These are phyloP conservation scores for Calcarius lapponicus DNA, from an alignment of 2,797 vertebrate species.

Conservation along the genomic window DNA sequence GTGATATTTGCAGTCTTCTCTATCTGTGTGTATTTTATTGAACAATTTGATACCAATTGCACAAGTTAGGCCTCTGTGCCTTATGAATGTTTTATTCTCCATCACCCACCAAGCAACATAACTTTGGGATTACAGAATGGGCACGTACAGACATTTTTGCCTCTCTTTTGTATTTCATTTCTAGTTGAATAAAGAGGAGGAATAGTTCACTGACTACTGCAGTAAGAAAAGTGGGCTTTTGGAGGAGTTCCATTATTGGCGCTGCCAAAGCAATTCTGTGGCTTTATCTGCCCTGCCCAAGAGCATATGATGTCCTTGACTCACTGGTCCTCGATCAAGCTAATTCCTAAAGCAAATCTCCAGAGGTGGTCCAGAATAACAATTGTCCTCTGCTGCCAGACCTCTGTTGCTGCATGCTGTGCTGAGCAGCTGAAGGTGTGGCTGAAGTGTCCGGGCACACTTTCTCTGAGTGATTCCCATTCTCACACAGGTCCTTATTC, in stretches of 20 bases:
- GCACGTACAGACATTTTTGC: not conserved
- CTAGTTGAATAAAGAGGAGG: not conserved
- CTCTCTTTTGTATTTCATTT: not conserved
- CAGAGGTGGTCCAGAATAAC: not conserved
- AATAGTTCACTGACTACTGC: not conserved
- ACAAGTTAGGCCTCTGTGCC: not conserved
- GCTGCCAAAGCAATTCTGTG: not conserved
- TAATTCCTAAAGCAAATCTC: not conserved
- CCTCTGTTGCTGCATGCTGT: not conserved
- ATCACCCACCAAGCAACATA: not conserved
- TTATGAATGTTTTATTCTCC: conserved; percentile 22
- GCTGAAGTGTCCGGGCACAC: not conserved
- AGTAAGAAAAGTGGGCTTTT: not conserved
- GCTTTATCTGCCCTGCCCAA: not conserved
- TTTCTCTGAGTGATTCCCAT: not conserved
- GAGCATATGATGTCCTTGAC: not conserved
- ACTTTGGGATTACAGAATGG: conserved; percentile 7
- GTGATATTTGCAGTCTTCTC: conserved; percentile 14
- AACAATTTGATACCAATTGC: conserved; percentile 2
- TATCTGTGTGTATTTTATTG: not conserved
- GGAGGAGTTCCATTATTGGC: not conserved
- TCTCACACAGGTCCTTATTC: not conserved
- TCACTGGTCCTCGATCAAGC: not conserved
- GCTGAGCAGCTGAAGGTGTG: not conserved
- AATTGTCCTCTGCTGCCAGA: not conserved